Conservation (phyloP, 2,797 vertebrate genomes). For the Lophius americanus region DNA sequence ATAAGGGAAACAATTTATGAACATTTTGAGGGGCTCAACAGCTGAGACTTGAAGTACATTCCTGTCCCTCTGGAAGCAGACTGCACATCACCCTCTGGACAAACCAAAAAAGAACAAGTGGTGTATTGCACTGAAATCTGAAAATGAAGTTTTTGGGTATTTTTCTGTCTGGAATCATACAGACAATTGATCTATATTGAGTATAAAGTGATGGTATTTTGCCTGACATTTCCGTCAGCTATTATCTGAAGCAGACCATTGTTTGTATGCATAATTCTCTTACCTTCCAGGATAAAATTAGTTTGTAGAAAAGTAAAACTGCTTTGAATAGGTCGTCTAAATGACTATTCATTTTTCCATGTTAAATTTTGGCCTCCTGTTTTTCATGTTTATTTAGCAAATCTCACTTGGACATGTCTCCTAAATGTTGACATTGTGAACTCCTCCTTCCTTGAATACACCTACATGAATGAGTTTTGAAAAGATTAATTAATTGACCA, state of each 20-base stretch:
- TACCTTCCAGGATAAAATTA: not conserved
- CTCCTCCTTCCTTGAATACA: not conserved
- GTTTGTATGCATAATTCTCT: not conserved
- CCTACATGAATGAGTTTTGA: not conserved
- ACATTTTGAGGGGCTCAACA: slow-evolving; percentile 3
- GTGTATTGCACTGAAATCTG: slow-evolving; percentile 32
- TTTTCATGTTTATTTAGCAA: not conserved
- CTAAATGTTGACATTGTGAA: not conserved
- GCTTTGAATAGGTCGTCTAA: not conserved
- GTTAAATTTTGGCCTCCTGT: not conserved
- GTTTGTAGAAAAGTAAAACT: slow-evolving; percentile 4
- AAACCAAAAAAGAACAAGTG: slow-evolving; percentile 21
- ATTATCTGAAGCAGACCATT: slow-evolving; percentile 22
- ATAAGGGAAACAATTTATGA: slow-evolving; percentile 16
- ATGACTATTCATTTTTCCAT: not conserved
- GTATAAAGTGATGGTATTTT: slow-evolving; percentile 17
- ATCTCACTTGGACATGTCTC: not conserved
- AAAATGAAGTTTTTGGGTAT: slow-evolving; percentile 53
- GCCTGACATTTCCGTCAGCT: slow-evolving; percentile 11
- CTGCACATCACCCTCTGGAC: slow-evolving; percentile 23
- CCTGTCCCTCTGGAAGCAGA: slow-evolving; percentile 25
- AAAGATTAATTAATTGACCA: not conserved
- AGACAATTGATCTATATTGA: slow-evolving; percentile 37
- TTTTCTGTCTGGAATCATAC: slow-evolving; percentile 41
- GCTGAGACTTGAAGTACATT: slow-evolving; percentile 16